Base-by-base conservation (phyloP, 2,113 vertebrate genomes). In the Heterocephalus glaber region DNA sequence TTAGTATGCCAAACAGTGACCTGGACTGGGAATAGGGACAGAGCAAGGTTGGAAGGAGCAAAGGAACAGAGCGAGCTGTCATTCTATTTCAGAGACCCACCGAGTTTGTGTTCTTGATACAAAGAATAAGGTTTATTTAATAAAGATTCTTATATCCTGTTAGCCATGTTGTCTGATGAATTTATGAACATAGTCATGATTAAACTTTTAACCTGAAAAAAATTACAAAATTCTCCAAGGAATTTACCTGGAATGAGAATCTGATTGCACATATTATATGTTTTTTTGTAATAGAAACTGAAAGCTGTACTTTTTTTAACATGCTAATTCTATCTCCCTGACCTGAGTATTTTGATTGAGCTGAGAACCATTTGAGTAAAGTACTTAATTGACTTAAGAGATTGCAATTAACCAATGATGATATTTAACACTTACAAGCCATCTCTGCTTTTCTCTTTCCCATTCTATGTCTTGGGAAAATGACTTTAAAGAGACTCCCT, bases 1-100 rank as follows among this genome's bases (percentile, higher is more conserved):
- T 98, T 97, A 95, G 72, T 94, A 96, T 97, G 95, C 93, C 60
- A 33, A 93, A 89, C 56, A 89, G 91, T 94, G 94, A 90, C 96
- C 96, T 96, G 90, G 92, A 82, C 49, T 84, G 65, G 84, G 81
- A 92, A 56, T 85, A 68, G 96, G 94, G 81, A 95, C 87, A 61
- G 68, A 85, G 85, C 89, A 96, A 97, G 96, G 92, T 95, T 96
- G 90, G 76, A 90, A 96, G 83, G 91, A 86, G 72, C 95, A 86
- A 58, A 93, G 52, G 68, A 86, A 61, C 66, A 88, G 80, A 92
- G 41, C 70, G 68, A 95, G 56, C 74, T 89, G 94, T 82, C 94
- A 85, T 41, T 82, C 35, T 49, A 47, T 35, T 65, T 90, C 87
- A 86, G 85, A 86, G 83, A 86, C 65, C 35, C 54, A 85, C 66